Evolutionary conservation across 1,140 invertebrate genomes (phyloP).

Genomic region (Pseudobourletiella spinata): DNA sequence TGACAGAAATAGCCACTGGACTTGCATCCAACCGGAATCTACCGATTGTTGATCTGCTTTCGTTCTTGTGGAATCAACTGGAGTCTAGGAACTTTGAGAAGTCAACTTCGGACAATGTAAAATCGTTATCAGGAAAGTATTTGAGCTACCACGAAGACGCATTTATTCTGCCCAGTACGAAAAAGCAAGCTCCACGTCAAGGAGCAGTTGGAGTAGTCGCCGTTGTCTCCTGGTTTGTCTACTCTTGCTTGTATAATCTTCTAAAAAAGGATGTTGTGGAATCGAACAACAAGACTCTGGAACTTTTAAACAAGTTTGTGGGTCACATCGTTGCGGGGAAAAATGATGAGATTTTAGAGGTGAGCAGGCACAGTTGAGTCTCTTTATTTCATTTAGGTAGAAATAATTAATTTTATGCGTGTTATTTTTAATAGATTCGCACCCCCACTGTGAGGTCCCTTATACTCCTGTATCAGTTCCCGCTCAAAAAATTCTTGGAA

Average conservation of each 20-base stretch:
- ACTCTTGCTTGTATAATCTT: background rate
- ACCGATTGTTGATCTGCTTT: background rate
- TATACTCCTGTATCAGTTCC: background rate
- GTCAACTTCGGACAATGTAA: too few relatives aligned
- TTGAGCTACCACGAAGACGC: background rate
- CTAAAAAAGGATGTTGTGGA: background rate
- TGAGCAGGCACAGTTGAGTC: too few relatives aligned
- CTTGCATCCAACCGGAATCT: background rate
- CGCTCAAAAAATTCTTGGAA: background rate
- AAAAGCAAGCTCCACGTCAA: background rate
- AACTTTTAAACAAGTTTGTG: background rate
- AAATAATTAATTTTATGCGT: too few relatives aligned
- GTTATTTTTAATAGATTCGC: background rate
- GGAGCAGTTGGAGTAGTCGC: background rate
- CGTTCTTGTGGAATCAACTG: background rate
- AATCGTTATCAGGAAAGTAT: too few relatives aligned
- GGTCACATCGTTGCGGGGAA: background rate
- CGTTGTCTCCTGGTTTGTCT: background rate
- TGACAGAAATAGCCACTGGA: background rate
- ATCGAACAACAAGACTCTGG: background rate
- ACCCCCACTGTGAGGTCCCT: background rate
- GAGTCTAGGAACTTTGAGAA: background rate
- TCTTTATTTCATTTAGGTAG: too few relatives aligned
- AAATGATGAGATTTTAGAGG: background rate
- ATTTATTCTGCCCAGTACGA: background rate